Percentiles rank a stretch among this genome's conserved stretches.
phyloP scores from a whole-genome alignment of 35 echinoderm and acorn worm species.

The Anneissia japonica region DNA sequence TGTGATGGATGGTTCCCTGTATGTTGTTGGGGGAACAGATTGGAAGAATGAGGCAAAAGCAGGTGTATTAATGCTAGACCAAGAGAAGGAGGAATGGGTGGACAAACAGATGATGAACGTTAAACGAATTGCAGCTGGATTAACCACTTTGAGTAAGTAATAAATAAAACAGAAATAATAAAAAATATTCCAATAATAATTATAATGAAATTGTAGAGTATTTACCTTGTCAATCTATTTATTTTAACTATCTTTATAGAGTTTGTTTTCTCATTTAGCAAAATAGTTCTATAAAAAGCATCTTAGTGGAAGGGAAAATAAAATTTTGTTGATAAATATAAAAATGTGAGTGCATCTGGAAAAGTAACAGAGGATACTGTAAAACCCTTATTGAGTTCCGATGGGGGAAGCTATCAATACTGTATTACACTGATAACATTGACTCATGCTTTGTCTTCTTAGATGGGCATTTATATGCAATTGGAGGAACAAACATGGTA shows the following conservation, averaged over 20 bases:
- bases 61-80: neutral
- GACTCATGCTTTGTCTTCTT: neutral
- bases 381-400: neutral
- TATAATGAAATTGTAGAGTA: too few species aligned
- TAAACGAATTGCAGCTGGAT: neutral
- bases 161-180: neutral
- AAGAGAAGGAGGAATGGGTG: neutral
- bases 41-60: neutral
- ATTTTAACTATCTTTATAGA: too few species aligned
- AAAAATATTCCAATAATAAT: neutral
- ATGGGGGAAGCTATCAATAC: neutral
- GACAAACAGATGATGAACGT: slow-evolving; percentile 9
- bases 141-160: slow-evolving; percentile 10
- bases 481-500: slow-evolving; percentile 9
- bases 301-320: too few species aligned
- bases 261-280: too few species aligned
- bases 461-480: slow-evolving; percentile 14
- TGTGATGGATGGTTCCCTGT: slow-evolving; percentile 1
- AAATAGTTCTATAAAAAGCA: too few species aligned
- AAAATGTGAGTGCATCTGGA: neutral
- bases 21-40: slow-evolving; percentile 25
- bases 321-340: neutral
- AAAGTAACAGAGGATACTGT: neutral
- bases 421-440: neutral
- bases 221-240: too few species aligned